These are phyloP conservation scores for Neotoma lepida DNA, from an alignment of 2,113 vertebrate genomes.

Conservation along the genomic window DNA sequence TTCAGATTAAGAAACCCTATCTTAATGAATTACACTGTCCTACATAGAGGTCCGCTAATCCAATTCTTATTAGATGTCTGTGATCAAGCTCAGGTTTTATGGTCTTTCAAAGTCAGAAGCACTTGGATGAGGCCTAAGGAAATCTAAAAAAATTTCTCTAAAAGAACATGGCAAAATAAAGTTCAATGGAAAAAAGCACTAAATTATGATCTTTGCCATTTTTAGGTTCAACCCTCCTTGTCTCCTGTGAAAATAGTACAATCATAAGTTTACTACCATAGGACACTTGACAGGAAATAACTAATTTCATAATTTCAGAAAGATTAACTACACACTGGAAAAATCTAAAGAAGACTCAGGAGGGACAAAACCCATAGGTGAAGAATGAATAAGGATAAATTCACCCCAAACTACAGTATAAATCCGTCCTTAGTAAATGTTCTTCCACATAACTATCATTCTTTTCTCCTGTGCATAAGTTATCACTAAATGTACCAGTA, in stretches of 20 bases:
- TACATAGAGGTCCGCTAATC: background rate
- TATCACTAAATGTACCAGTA: slow-evolving; percentile 68
- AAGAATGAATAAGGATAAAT: slow-evolving; percentile 61
- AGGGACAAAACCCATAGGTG: slow-evolving; percentile 36
- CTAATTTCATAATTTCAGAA: slow-evolving; percentile 44
- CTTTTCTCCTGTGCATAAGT: slow-evolving; percentile 66
- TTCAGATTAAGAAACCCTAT: slow-evolving; percentile 16
- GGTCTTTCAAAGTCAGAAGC: slow-evolving; percentile 34
- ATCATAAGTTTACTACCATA: slow-evolving; percentile 11
- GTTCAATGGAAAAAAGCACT: slow-evolving; percentile 44
- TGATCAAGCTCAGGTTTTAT: background rate
- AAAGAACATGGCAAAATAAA: slow-evolving; percentile 36
- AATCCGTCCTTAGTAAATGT: slow-evolving; percentile 56
- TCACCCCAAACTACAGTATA: slow-evolving; percentile 54
- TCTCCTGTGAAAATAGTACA: slow-evolving; percentile 44
- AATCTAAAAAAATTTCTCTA: slow-evolving; percentile 38
- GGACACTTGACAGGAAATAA: slow-evolving; percentile 27
- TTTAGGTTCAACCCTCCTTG: background rate
- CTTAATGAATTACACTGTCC: background rate
- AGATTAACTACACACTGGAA: slow-evolving; percentile 42
- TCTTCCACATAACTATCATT: slow-evolving; percentile 19
- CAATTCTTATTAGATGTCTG: slow-evolving; percentile 29
- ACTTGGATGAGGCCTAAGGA: background rate
- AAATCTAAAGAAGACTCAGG: background rate
- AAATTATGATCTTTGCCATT: slow-evolving; percentile 43